These are phyloP conservation scores for Apeltes quadracus DNA, from an alignment of 2,113 vertebrate genomes.

Conservation along the genomic window DNA sequence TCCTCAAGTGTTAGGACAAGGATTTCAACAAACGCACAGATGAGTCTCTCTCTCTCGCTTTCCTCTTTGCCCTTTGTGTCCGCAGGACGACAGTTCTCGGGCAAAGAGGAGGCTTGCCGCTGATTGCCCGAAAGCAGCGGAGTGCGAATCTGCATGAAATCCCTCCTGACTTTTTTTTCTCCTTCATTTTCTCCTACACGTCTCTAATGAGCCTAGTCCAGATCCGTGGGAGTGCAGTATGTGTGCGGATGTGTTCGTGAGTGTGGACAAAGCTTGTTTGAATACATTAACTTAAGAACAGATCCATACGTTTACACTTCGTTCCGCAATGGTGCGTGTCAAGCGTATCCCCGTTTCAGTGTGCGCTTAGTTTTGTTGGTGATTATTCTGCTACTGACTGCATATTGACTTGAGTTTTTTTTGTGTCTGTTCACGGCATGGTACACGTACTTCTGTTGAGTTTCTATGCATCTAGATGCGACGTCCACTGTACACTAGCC, in stretches of 20 bases:
- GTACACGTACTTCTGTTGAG: not conserved
- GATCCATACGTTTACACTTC: not conserved
- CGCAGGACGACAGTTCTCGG: constrained; percentile 57
- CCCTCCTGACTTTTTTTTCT: constrained; percentile 52
- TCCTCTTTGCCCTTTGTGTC: constrained; percentile 66
- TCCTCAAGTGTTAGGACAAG: constrained; percentile 63
- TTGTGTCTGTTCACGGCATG: not conserved
- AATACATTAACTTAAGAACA: constrained; percentile 8
- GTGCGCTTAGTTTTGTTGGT: not conserved
- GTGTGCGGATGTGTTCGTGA: constrained; percentile 3
- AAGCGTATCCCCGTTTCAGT: not conserved
- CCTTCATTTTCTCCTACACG: constrained; percentile 67
- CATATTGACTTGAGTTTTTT: not conserved
- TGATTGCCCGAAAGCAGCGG: constrained; percentile 70
- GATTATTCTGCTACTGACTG: not conserved
- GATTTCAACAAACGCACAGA: constrained; percentile 59
- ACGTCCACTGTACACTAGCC: not conserved
- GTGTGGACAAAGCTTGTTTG: constrained; percentile 1
- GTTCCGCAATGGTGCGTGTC: not conserved
- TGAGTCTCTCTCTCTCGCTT: constrained; percentile 28
- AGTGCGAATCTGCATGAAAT: constrained; percentile 75
- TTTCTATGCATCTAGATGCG: constrained; percentile 20
- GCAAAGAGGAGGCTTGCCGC: constrained; percentile 61
- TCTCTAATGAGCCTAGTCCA: constrained; percentile 63
- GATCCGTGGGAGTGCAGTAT: constrained; percentile 31